phyloP scores from a whole-genome alignment of 2,113 vertebrate species.

The Symphodus melops region DNA sequence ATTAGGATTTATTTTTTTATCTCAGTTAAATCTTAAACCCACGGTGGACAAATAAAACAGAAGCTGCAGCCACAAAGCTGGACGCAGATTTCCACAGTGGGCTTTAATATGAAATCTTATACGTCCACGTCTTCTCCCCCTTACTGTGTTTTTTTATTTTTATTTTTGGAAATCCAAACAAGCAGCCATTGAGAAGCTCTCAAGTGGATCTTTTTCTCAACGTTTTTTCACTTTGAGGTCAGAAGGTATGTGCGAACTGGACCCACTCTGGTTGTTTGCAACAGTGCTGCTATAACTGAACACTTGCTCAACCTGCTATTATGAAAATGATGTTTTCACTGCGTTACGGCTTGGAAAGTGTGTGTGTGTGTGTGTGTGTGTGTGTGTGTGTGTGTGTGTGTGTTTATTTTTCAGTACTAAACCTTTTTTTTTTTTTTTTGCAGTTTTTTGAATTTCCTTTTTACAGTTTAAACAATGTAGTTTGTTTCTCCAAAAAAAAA shows the following conservation, averaged over 20 bases:
- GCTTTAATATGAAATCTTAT: constrained; percentile 53
- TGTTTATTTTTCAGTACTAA: constrained; percentile 12
- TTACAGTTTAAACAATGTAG: too few relatives aligned
- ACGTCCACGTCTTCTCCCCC: constrained; percentile 35
- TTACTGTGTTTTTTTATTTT: constrained; percentile 40
- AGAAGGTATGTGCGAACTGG: constrained; percentile 56
- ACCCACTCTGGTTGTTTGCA: constrained; percentile 52
- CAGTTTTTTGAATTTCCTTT: too few relatives aligned
- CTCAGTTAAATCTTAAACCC: neutral
- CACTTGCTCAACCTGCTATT: constrained; percentile 76
- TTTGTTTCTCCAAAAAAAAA: too few relatives aligned
- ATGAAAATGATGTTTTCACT: constrained; percentile 74
- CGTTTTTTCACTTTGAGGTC: constrained; percentile 60
- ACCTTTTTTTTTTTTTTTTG: too few relatives aligned
- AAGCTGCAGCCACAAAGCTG: constrained; percentile 18
- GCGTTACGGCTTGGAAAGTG: constrained; percentile 56
- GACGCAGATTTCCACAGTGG: constrained; percentile 32
- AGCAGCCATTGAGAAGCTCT: constrained; percentile 53
- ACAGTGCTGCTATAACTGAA: constrained; percentile 72
- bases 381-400: constrained; percentile 18
- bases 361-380: constrained; percentile 32
- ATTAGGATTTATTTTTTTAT: neutral
- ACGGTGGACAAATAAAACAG: neutral
- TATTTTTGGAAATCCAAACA: constrained; percentile 65
- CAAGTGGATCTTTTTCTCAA: constrained; percentile 58